Evolutionary conservation across 2,888 invertebrate genomes (phyloP), one percentile per base, ranked within the genome.

Genomic region (Cetonia aurata): DNA sequence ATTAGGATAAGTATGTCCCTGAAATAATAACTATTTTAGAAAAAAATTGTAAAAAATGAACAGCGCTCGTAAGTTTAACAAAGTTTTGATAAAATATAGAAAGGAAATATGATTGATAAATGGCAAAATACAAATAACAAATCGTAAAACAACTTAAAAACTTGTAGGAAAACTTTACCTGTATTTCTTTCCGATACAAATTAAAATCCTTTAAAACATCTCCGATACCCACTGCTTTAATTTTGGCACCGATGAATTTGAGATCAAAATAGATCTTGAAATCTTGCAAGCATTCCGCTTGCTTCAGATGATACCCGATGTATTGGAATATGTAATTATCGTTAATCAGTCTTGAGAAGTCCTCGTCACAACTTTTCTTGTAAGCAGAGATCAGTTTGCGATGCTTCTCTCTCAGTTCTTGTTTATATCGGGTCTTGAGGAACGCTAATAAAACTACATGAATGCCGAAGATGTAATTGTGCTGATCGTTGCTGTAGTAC

Each of bases 321-420:
- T 91, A 92, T 42, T 88, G 91, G 10, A 89, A 90, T 76, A 92
- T 91, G 78, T 93, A 93, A 57, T 91, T 91, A 79, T 93, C 93
- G 73, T 91, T 87, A 0, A 89, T 88, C 15, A 93, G 86, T 70
- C 89, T 87, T 0, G 89, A 85, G 31, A 87, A 87, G 75, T 88
- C 86, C 6, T 83, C 81, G 0, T 83, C 79, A 55, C 87, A 88
- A 15, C 82, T 83, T 72, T 85, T 85, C 12, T 85, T 79, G 78
- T 92, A 93, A 66, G 87, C 88, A 13, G 86, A 84, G 3, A 93
- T 82, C 37, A 93, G 86, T 25, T 86, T 86, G 59, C 82, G 81
- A 75, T 93, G 92, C 72, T 89, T 81, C 72, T 83, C 84, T 66
- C 86, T 80, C 56, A 87, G 85, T 0, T 86, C 83, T 0, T 83